Base-by-base conservation (phyloP, 1,140 invertebrate genomes). In the Habropoda laboriosa region DNA sequence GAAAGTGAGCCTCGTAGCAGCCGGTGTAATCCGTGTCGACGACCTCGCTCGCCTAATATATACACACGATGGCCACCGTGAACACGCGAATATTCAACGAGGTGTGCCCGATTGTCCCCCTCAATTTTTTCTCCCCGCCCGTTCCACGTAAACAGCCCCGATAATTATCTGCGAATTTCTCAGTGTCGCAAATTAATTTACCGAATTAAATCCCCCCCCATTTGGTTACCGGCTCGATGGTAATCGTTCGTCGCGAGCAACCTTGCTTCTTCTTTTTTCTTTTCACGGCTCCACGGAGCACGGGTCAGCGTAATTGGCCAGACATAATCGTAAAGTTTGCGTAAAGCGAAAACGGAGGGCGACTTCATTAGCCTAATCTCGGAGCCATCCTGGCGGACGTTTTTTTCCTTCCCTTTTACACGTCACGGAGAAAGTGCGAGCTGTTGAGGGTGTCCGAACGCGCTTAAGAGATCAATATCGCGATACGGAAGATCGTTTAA, bases 21-120 rank as follows among this genome's bases (percentile, higher is more conserved):
- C 53, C 7, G 30, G 30, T 71, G 24, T 78, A 60, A 78, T 71
- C 66, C 35, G 75, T 78, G 75, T 78, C 75, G 75, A 71, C 75
- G 75, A 78, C 75, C 75, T 71, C 75, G 2, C 16, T 13, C 66
- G 66, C 49, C 75, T 78, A 78, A 78, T 78, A 78, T 78, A n/a
- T n/a, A n/a, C 71, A 78, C 75, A 16, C 66, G 24, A 42, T 71
- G 42, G 21, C 27, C 42, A 21, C 21, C 53, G 71, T 60, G 10
- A 21, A n/a, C 16, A n/a, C 57, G 30, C 24, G 16, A 21, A 21
- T 30, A 30, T 63, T 63, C 53, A 53, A 74, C 49, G 27, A 45
- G 21, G 18, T 16, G 10, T 6, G 16, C 24, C 18, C 21, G 24
- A 12, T 7, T 32, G 18, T n/a, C 8, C 27, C n/a, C 3, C 13